Base-by-base conservation (phyloP, 2,797 vertebrate genomes). In the Cyclura pinguis region DNA sequence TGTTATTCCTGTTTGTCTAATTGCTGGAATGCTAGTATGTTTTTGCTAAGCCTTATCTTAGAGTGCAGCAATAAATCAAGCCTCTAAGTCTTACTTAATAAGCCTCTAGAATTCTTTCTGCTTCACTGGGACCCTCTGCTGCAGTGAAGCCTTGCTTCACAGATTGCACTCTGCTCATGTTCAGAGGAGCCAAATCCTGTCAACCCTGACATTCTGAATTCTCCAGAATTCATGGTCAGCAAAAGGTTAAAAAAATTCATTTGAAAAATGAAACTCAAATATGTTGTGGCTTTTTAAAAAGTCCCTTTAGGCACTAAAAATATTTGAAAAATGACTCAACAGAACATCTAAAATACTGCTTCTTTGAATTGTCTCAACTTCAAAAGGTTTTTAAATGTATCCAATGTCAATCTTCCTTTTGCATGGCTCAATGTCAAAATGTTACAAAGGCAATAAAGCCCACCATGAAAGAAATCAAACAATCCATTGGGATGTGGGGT, bases 331-430 rank as follows among this genome's bases (percentile, higher is more conserved):
- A 64, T 93, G 82, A 92, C 86, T 95, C 6, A 4, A 91, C 73
- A n/a, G 91, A n/a, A 94, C 59, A 90, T 95, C 94, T 93, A 24
- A 96, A 96, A 89, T 94, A 94, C 96, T 91, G 52, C 27, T 95
- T 69, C 92, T 96, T 95, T 96, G 92, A 94, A 94, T 88, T 95
- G 72, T 86, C 88, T 91, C 74, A 94, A 83, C 86, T 87, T 94
- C 93, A 91, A 95, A 92, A 91, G 81, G 84, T 91, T 86, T 96
- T 95, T 90, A 95, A 94, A 93, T 80, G 76, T 84, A 94, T 87
- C 91, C 81, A 89, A 2, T n/a, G 87, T 69, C 85, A 95, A 67
- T 89, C 90, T 94, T 93, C 80, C 86, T 88, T 93, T 91, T 78
- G 77, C 94, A 96, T 95, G 84, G 84, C 80, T 94, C 93, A 93